Base-by-base conservation (phyloP, 2,888 invertebrate genomes). In the Chymomyza procnemis region DNA sequence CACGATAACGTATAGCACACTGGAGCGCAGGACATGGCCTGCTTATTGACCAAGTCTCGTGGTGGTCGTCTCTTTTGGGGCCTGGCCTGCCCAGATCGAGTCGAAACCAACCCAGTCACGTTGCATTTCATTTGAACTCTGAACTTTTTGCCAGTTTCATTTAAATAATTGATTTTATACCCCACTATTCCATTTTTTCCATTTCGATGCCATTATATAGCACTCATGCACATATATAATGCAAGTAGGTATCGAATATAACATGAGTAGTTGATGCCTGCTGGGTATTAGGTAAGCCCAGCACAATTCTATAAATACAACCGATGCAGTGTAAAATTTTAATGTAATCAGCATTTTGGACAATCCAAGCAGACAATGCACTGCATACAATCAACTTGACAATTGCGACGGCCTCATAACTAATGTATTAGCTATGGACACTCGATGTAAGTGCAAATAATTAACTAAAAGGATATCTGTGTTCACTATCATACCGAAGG, bases 141-240 rank as follows among this genome's bases (percentile, higher is more conserved):
- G 74, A 76, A 76, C 79, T 76, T 81, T n/a, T 76, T 14, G 56
- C 57, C 58, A 71, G 58, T 64, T 71, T 63, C 70, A 83, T 84
- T 84, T 81, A 70, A 81, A 87, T 81, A 81, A 87, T 78, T 81
- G 76, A 84, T 84, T 80, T 50, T 80, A 46, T 76, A 64, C 56
- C 57, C 64, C 64, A 22, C 30, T 56, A 46, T 56, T 60, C 57
- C n/a, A n/a, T n/a, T n/a, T 61, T 30, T 30, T 30, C 6, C 30
- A 41, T 41, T 41, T 12, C 34, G 34, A 41, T 41, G 34, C 34
- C 12, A 41, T 41, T 41, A 41, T 12, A 41, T 26, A 26, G 26
- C 26, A 26, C 26, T 26, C 2, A n/a, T 26, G 26, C 8, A 26
- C 26, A 26, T 6, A 26, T 26, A 26, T 12, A 41, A 41, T 41